Evolutionary conservation across 92 coral and sea anemone species (phyloP).

Genomic region (Siderastrea siderea): DNA sequence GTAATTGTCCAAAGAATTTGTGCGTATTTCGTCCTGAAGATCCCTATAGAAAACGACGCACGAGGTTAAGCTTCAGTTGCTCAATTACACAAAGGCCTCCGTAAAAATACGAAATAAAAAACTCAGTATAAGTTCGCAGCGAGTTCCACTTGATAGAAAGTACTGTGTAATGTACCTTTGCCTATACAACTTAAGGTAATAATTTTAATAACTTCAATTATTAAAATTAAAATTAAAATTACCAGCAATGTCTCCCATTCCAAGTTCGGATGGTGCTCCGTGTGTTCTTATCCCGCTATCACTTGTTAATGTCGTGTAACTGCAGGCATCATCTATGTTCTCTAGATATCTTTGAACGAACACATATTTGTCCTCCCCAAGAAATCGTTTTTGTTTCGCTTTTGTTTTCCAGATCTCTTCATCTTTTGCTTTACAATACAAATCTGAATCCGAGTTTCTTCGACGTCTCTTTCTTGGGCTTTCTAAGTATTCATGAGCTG

Average conservation of each 20-base stretch:
- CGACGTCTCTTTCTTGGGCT: not conserved
- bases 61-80: too few species aligned
- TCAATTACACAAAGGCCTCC: too few species aligned
- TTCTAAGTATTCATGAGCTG: not conserved
- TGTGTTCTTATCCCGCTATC: not conserved
- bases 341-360: constrained; percentile 7
- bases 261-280: not conserved
- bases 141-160: too few species aligned
- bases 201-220: too few species aligned
- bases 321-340: not conserved
- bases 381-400: not conserved
- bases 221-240: not conserved
- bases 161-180: too few species aligned
- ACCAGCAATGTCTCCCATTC: not conserved
- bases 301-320: not conserved
- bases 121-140: too few species aligned
- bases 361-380: not conserved
- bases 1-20: too few species aligned
- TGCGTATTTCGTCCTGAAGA: too few species aligned
- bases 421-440: not conserved
- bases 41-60: too few species aligned
- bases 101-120: too few species aligned
- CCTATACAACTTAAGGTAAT: too few species aligned
- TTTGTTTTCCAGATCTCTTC: not conserved
- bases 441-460: not conserved